Conservation (phyloP, 2,113 vertebrate genomes). For the Sphaerodactylus townsendi region DNA sequence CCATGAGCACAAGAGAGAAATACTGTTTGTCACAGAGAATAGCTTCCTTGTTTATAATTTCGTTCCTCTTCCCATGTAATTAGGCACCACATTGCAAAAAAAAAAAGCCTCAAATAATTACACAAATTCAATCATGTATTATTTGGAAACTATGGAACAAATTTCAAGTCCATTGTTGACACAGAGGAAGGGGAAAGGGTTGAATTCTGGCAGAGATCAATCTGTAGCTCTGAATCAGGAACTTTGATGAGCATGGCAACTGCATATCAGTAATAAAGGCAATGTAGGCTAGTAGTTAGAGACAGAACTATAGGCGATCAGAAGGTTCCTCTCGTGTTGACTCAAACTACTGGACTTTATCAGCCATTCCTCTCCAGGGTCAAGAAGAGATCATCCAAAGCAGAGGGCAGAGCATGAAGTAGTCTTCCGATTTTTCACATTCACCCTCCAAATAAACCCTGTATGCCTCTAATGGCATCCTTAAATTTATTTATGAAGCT, state of each 20-base stretch:
- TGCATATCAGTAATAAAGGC: not conserved
- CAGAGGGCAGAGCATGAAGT: not conserved
- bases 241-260: not conserved
- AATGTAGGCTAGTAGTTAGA: not conserved
- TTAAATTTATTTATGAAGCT: too few relatives aligned
- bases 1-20: not conserved
- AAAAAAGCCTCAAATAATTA: not conserved
- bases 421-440: not conserved
- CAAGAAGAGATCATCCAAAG: not conserved
- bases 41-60: not conserved
- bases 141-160: not conserved
- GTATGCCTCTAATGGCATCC: not conserved
- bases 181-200: not conserved
- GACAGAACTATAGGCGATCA: too few relatives aligned
- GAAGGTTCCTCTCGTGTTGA: not conserved
- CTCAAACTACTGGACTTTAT: too few relatives aligned
- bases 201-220: not conserved
- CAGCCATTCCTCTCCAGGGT: not conserved
- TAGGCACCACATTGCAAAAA: not conserved
- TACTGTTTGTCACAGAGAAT: not conserved
- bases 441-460: too few relatives aligned
- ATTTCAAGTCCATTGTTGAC: not conserved
- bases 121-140: not conserved
- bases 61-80: constrained; percentile 7
- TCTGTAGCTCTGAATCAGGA: not conserved